Evolutionary conservation across 2,113 vertebrate species (phyloP).

Genomic region (Megalops atlanticus): DNA sequence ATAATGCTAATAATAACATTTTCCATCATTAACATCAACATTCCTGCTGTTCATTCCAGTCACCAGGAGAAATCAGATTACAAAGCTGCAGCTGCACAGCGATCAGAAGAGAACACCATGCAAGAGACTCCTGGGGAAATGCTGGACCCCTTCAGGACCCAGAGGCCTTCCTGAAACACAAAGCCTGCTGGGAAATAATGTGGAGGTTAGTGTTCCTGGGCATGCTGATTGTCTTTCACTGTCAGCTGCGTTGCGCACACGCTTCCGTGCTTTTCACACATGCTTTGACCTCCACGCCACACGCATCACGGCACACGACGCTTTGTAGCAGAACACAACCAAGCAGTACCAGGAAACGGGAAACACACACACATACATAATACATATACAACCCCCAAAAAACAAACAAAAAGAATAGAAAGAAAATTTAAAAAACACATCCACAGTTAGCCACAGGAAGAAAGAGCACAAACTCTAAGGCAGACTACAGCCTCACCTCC

Average conservation of each 20-base stretch:
- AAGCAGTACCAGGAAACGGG: background rate
- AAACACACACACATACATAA: slow-evolving; percentile 43
- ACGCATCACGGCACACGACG: background rate
- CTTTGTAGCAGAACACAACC: background rate
- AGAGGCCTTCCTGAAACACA: background rate
- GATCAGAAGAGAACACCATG: no score
- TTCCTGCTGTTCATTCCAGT: no score
- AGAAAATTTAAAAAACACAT: slow-evolving; percentile 32
- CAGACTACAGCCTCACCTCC: background rate
- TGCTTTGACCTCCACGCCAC: background rate
- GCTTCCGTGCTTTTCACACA: background rate
- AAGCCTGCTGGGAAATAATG: slow-evolving; percentile 17
- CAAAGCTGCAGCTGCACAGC: background rate
- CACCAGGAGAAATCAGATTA: no score
- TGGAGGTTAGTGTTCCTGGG: slow-evolving; percentile 11
- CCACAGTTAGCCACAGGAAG: slow-evolving; percentile 43
- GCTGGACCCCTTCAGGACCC: background rate
- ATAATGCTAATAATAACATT: no score
- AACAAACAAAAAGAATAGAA: slow-evolving; percentile 28
- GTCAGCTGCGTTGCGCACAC: background rate
- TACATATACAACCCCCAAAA: slow-evolving; percentile 16
- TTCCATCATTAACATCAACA: background rate
- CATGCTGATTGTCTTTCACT: slow-evolving; percentile 1
- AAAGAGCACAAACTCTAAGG: slow-evolving; percentile 33
- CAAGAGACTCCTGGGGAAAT: no score